phyloP scores from a whole-genome alignment of 2,797 vertebrate genomes.

The Antennarius maculatus region DNA sequence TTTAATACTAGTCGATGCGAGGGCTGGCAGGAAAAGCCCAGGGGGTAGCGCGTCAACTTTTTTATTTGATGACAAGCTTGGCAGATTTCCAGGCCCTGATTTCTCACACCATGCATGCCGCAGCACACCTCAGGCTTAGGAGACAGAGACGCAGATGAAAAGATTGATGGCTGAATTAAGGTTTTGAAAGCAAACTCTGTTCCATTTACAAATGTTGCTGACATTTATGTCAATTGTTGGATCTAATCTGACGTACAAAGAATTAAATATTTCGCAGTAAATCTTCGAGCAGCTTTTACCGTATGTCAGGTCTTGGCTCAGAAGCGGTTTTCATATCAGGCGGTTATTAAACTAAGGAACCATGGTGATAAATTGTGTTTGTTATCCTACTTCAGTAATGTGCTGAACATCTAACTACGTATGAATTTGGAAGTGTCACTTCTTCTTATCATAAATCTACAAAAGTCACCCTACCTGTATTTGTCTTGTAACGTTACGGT shows the following conservation, averaged over 20 bases:
- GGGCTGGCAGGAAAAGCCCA: slow-evolving; percentile 72
- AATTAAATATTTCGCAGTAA: background rate
- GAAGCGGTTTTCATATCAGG: background rate
- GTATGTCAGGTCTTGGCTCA: background rate
- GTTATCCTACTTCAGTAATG: background rate
- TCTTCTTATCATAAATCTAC: no score
- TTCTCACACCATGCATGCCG: slow-evolving; percentile 83
- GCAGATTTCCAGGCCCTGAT: slow-evolving; percentile 79
- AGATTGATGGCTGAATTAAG: slow-evolving; percentile 73
- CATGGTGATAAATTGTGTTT: no score
- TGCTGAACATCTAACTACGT: background rate
- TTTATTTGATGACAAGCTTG: slow-evolving; percentile 82
- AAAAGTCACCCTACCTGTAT: no score
- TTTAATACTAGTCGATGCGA: slow-evolving; percentile 80
- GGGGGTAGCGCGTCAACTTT: slow-evolving; percentile 83
- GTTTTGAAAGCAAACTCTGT: slow-evolving; percentile 61
- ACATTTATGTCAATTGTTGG: slow-evolving; percentile 21
- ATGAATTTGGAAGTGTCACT: background rate
- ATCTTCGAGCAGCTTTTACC: background rate
- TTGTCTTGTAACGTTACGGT: no score
- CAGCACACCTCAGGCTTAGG: slow-evolving; percentile 78
- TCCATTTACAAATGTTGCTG: slow-evolving; percentile 32
- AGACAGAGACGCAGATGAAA: slow-evolving; percentile 54
- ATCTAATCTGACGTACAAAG: slow-evolving; percentile 6
- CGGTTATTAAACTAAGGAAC: background rate